A percentile compares a stretch with the other conserved stretches of the same genome.
Evolutionary conservation across 2,113 vertebrate genomes (phyloP).

Genomic region (Regulus satrapa): DNA sequence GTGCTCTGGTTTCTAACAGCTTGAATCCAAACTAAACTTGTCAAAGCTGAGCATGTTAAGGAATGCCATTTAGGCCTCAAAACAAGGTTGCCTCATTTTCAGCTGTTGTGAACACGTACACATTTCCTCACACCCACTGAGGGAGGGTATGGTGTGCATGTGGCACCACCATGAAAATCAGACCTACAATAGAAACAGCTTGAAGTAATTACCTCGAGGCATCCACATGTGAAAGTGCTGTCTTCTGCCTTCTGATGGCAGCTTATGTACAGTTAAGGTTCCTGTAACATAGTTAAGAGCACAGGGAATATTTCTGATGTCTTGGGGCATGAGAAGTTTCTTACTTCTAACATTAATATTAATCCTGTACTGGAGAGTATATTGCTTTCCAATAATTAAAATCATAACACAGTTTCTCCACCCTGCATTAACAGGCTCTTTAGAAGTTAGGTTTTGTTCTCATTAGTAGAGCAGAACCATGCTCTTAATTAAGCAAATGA

Average conservation of each 20-base stretch:
- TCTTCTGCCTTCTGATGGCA: not conserved
- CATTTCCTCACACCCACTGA: not conserved
- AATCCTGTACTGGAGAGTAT: not conserved
- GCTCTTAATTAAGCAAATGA: conserved; percentile 45
- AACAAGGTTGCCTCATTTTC: not conserved
- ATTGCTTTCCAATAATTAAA: not conserved
- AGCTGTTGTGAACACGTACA: not conserved
- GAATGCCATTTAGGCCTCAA: not conserved
- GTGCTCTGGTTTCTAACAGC: not conserved
- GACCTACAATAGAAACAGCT: not conserved
- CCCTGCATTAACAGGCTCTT: not conserved
- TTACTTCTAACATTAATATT: not conserved
- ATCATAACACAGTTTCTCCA: not conserved
- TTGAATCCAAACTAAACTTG: not conserved
- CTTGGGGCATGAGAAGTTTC: not conserved
- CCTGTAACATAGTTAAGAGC: not conserved
- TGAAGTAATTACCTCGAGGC: not conserved
- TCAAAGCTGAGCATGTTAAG: not conserved
- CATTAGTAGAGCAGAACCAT: not conserved
- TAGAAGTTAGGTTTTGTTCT: not conserved
- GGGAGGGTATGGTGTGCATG: not conserved
- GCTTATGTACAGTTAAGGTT: not conserved
- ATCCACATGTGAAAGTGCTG: not conserved
- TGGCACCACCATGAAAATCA: not conserved
- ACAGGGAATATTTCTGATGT: not conserved